Evolutionary conservation across 1,140 invertebrate species (phyloP).

Genomic region (Scaptodrosophila lebanonensis): DNA sequence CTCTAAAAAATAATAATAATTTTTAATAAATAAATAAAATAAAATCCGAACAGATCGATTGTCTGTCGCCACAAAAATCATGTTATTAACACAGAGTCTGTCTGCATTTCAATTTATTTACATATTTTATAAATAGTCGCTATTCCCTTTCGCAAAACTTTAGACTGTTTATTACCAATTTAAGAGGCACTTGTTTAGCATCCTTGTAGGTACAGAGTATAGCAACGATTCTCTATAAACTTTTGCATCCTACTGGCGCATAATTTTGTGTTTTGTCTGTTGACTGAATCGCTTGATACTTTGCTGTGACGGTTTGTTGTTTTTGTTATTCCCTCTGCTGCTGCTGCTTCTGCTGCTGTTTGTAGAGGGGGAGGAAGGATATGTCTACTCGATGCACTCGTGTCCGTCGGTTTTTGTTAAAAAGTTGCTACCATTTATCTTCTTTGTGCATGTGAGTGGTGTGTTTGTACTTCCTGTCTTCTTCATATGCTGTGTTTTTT

Average conservation of each 20-base stretch:
- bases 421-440: slow-evolving; percentile 69
- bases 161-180: no score
- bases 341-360: neutral
- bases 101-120: no score
- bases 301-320: no score
- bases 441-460: slow-evolving; percentile 53
- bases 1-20: no score
- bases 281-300: slow-evolving; percentile 9
- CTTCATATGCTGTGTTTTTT: slow-evolving; percentile 12
- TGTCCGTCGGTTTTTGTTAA: slow-evolving; percentile 53
- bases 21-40: no score
- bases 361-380: slow-evolving; percentile 8
- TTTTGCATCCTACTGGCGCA: slow-evolving; percentile 63
- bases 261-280: slow-evolving; percentile 61
- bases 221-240: slow-evolving; percentile 38
- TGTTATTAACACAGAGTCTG: no score
- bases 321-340: neutral
- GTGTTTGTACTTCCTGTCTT: slow-evolving; percentile 5
- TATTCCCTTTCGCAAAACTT: no score
- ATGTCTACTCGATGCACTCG: slow-evolving; percentile 50
- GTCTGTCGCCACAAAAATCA: no score
- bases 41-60: no score
- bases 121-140: no score
- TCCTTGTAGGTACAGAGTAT: no score
- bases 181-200: no score